A percentile compares a stretch with the other conserved stretches of the same genome.
phyloP scores from a whole-genome alignment of 2,888 invertebrate species.

The Rhagium mordax region DNA sequence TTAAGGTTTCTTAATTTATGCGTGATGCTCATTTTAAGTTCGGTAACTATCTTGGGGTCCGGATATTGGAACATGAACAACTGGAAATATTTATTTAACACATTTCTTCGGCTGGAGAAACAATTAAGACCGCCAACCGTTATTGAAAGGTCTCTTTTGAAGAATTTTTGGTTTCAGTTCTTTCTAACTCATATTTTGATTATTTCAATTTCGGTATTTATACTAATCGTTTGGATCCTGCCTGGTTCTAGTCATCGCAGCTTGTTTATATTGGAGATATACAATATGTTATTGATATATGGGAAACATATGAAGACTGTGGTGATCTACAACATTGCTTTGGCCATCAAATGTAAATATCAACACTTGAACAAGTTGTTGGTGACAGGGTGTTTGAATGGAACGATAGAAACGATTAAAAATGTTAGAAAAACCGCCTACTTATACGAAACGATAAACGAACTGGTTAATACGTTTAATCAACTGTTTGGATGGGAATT shows the following conservation, averaged over 20 bases:
- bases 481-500: slow-evolving; percentile 12
- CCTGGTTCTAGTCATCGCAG: no score
- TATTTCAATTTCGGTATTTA: neutral
- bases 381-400: neutral
- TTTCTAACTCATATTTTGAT: neutral
- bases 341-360: neutral
- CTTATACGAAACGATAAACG: neutral
- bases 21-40: neutral
- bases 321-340: neutral
- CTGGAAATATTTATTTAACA: neutral
- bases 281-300: neutral
- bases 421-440: neutral
- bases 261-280: neutral
- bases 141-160: neutral
- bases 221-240: neutral
- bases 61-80: neutral
- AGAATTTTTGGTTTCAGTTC: neutral
- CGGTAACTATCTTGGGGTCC: neutral
- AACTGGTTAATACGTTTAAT: neutral
- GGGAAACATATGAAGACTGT: neutral
- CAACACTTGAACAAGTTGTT: neutral
- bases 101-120: neutral
- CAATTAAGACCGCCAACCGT: no score
- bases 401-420: neutral
- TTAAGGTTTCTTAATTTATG: neutral